Percentiles rank a stretch among this genome's conserved stretches.
Evolutionary conservation across 2,113 vertebrate genomes (phyloP).

Genomic region (Scytalopus superciliaris): DNA sequence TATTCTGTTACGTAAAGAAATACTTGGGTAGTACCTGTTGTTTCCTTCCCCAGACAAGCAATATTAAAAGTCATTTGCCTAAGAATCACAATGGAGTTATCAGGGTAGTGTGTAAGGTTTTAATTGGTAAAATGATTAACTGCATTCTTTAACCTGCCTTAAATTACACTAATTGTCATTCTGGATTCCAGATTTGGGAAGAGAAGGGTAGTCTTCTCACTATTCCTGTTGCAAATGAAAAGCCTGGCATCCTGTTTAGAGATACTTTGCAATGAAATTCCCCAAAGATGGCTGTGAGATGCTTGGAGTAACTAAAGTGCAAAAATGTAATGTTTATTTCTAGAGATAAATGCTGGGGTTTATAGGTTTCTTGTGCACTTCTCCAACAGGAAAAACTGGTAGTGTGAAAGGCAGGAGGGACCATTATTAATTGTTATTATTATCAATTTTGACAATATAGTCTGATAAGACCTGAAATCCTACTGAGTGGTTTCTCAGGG

Average conservation of each 20-base stretch:
- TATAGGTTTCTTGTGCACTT: not conserved
- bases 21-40: not conserved
- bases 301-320: not conserved
- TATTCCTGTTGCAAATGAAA: not conserved
- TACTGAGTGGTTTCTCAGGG: not conserved
- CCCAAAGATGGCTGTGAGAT: not conserved
- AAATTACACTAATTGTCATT: no score
- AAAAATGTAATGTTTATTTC: not conserved
- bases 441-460: not conserved
- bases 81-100: not conserved
- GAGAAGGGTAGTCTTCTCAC: not conserved
- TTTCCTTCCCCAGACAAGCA: not conserved
- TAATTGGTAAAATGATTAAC: no score
- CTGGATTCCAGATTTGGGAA: no score
- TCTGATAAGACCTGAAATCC: not conserved
- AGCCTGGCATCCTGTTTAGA: not conserved
- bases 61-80: not conserved
- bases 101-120: no score
- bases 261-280: not conserved
- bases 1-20: not conserved
- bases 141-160: no score
- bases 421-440: not conserved
- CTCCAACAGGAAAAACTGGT: not conserved
- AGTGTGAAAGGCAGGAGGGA: not conserved
- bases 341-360: not conserved